Base-by-base conservation (phyloP, 1,140 invertebrate species). In the Drosophila equinoxialis region DNA sequence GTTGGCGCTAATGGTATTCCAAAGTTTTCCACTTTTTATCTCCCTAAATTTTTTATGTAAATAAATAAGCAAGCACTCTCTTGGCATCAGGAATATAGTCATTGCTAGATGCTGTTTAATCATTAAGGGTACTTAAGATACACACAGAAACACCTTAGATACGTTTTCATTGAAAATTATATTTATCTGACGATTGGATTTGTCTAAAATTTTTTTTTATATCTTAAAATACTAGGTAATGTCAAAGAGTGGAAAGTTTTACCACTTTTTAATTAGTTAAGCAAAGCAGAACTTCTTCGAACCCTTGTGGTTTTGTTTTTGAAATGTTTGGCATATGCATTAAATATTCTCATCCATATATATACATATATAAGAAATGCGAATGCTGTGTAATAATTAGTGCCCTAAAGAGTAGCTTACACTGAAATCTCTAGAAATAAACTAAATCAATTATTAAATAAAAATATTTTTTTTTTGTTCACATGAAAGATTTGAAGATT, bases 331-430 rank as follows among this genome's bases (percentile, higher is more conserved):
- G 8, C 20, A 48, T 48, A 48, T 48, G 14, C 45, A 51, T 51
- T 51, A 23, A 20, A 51, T 51, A 51, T 51, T 11, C 45, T 23
- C 17, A 51, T 51, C 11, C 45, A 39, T 39, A 13, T 39, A 10
- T 3, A 39, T 10, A 10, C 10, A 39, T 10, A 39, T 39, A 5
- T 51, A 23, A 23, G 8, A 20, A 23, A 51, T 23, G 17, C 20
- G 8, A 51, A 51, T 51, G 45, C 45, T 23, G 45, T 51, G 45
- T 51, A 51, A 23, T 51, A 51, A 51, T 11, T 51, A 51, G 45
- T 48, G 45, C 45, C 45, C 45, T 48, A 48, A 17, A 48, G 14
- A 20, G 7, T 48, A 17, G 45, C 3, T 23, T 23, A 51, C 17
- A 11, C 45, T 51, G 3, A 23, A 48, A 2, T 8, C 8, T 37